Conservation (phyloP, 2,888 invertebrate species). For the Lycaena phlaeas region DNA sequence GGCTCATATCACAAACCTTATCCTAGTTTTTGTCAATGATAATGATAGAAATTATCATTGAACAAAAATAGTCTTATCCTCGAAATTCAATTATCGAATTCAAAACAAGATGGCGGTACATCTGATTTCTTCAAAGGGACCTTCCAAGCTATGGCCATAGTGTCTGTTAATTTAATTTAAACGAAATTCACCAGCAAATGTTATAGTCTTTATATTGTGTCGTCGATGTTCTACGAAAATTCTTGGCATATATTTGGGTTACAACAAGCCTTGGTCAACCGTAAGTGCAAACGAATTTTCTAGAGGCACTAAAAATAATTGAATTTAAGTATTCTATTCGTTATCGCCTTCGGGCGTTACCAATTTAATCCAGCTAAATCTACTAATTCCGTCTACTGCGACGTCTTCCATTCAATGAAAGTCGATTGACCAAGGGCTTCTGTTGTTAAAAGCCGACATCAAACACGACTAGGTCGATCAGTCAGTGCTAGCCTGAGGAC, state of each 20-base stretch:
- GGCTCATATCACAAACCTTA: too few species aligned
- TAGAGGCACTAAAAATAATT: constrained; percentile 7
- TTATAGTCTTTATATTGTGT: too few species aligned
- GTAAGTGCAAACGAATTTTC: constrained; percentile 2
- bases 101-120: too few species aligned
- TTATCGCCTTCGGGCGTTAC: background rate
- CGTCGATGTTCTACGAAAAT: background rate
- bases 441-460: constrained; percentile 54
- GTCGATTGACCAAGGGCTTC: constrained; percentile 55
- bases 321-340: background rate
- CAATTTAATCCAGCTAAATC: background rate
- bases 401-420: constrained; percentile 21
- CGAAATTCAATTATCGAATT: too few species aligned
- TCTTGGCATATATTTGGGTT: background rate
- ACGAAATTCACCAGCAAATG: too few species aligned
- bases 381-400: too few species aligned
- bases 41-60: too few species aligned
- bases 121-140: too few species aligned
- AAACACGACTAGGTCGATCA: constrained; percentile 68
- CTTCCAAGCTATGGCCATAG: too few species aligned
- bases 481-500: constrained; percentile 74
- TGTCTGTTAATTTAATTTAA: too few species aligned
- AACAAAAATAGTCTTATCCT: too few species aligned
- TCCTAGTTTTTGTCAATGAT: too few species aligned
- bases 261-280: background rate